These are phyloP conservation scores for Chirona hameri DNA, from an alignment of 2,888 invertebrate species.

Conservation along the genomic window DNA sequence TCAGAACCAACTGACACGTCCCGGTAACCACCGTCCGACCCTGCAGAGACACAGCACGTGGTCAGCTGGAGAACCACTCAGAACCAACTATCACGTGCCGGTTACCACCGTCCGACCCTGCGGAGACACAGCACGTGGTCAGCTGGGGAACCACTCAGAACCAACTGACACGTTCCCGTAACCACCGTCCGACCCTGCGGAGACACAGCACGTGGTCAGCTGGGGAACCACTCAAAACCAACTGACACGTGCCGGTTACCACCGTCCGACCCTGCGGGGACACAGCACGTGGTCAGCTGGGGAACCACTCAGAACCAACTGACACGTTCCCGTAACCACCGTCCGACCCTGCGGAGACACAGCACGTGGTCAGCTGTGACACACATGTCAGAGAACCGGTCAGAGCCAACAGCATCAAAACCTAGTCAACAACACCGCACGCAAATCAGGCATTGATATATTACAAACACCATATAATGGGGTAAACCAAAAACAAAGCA, in stretches of 20 bases:
- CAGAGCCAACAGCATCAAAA: too few relatives aligned
- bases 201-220: not conserved
- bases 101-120: conserved; percentile 56
- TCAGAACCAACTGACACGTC: too few relatives aligned
- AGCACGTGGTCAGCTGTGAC: not conserved
- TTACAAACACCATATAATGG: too few relatives aligned
- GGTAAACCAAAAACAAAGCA: too few relatives aligned
- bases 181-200: conserved; percentile 56
- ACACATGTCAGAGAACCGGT: too few relatives aligned
- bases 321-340: conserved; percentile 60
- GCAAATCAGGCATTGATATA: too few relatives aligned
- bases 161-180: conserved; percentile 62
- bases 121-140: conserved; percentile 38
- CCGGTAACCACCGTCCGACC: conserved; percentile 57
- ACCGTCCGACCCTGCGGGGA: conserved; percentile 54
- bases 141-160: too few relatives aligned
- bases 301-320: too few relatives aligned
- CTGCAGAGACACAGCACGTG: conserved; percentile 46
- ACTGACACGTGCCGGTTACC: conserved; percentile 62
- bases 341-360: conserved; percentile 53
- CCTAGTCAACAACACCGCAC: too few relatives aligned
- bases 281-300: not conserved
- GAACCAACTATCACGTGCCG: too few relatives aligned
- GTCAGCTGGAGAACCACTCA: too few relatives aligned
- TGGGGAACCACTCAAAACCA: too few relatives aligned